A percentile compares a stretch with the other conserved stretches of the same genome.
phyloP scores from a whole-genome alignment of 2,888 invertebrate species.

The Lycophotia porphyrea region DNA sequence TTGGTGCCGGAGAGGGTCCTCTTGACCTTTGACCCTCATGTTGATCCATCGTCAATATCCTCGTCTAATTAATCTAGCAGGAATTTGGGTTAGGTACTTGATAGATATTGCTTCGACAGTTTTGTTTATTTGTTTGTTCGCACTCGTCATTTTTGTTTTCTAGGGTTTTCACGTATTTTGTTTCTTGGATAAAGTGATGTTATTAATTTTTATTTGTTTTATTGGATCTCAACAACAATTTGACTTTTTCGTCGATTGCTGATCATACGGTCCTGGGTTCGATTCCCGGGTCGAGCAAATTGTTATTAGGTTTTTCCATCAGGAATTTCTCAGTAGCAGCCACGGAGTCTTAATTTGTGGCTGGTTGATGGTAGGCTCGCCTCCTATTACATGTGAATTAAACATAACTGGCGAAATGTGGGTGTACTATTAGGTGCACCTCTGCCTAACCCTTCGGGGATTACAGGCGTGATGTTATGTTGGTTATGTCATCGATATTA shows the following conservation, averaged over 20 bases:
- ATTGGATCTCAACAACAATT: background rate
- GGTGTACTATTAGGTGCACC: too few relatives aligned
- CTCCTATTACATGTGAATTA: too few relatives aligned
- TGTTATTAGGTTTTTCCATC: too few relatives aligned
- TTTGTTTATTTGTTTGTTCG: conserved; percentile 35
- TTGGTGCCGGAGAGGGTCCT: conserved; percentile 10
- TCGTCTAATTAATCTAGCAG: conserved; percentile 39
- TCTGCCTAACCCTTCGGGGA: too few relatives aligned
- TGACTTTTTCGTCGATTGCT: background rate
- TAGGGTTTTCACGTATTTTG: background rate
- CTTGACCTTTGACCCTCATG: conserved; percentile 37
- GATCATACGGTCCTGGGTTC: too few relatives aligned
- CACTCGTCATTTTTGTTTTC: background rate
- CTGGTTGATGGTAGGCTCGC: too few relatives aligned
- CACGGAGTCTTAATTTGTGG: too few relatives aligned
- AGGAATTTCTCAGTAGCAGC: too few relatives aligned
- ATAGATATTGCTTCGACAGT: conserved; percentile 22
- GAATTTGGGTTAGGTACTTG: conserved; percentile 30
- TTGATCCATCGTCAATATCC: conserved; percentile 46
- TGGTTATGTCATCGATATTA: background rate
- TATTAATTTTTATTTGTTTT: background rate
- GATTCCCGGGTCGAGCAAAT: too few relatives aligned
- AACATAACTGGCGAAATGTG: too few relatives aligned
- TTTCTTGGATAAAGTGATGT: background rate
- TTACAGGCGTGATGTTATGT: too few relatives aligned